Conservation (phyloP, 2,888 invertebrate species). For the Pseudanteris insignis region DNA sequence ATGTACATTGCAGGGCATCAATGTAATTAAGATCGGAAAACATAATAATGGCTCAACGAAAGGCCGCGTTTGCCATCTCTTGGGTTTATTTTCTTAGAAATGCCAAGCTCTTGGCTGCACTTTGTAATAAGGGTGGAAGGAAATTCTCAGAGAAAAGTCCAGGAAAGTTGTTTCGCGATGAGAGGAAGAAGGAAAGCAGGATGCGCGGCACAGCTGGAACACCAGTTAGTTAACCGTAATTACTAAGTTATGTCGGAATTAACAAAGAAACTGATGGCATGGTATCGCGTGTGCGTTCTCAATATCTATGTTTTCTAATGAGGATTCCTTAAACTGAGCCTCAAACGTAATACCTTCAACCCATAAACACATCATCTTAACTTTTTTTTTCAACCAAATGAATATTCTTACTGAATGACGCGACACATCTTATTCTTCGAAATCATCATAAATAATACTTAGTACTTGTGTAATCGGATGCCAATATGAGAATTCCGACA, state of each 20-base stretch:
- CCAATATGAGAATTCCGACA: too few relatives aligned
- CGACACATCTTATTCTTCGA: background rate
- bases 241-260: constrained; percentile 63
- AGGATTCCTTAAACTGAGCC: constrained; percentile 20
- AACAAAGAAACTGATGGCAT: constrained; percentile 56
- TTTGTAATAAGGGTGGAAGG: constrained; percentile 37
- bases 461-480: constrained; percentile 5
- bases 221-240: constrained; percentile 64
- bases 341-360: constrained; percentile 25
- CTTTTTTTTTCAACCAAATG: background rate
- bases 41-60: constrained; percentile 44
- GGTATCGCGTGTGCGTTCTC: constrained; percentile 42
- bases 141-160: constrained; percentile 42
- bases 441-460: constrained; percentile 7
- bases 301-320: constrained; percentile 10
- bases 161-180: constrained; percentile 43
- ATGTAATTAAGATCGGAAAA: constrained; percentile 44
- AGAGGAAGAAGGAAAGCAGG: constrained; percentile 45
- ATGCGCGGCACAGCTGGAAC: constrained; percentile 61
- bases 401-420: background rate
- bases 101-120: constrained; percentile 25
- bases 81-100: constrained; percentile 31
- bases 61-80: constrained; percentile 42
- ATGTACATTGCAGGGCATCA: too few relatives aligned
- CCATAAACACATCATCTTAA: constrained; percentile 29